phyloP scores from a whole-genome alignment of 2,888 invertebrate species.

The Nemoura dubitans region DNA sequence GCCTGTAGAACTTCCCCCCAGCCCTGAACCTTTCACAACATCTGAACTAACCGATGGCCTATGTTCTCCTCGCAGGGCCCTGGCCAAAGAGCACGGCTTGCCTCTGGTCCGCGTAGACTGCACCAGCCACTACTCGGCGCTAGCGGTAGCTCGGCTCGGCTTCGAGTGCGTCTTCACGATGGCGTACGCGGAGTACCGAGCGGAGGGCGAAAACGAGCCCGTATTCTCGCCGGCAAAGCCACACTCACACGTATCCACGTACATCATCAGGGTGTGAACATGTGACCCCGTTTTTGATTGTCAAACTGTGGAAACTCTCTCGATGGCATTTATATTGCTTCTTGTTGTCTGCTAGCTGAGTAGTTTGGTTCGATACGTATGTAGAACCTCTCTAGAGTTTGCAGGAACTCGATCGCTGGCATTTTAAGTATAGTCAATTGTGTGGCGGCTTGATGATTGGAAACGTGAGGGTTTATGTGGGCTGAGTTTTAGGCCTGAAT shows the following conservation, averaged over 20 bases:
- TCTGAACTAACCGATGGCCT: not conserved
- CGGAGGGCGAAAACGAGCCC: slow-evolving; percentile 67
- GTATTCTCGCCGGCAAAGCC: slow-evolving; percentile 74
- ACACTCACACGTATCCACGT: slow-evolving; percentile 68
- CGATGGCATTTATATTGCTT: too few relatives aligned
- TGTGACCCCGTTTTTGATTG: slow-evolving; percentile 34
- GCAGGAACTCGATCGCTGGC: too few relatives aligned
- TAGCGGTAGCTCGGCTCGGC: slow-evolving; percentile 74
- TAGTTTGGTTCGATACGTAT: too few relatives aligned
- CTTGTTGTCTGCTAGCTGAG: too few relatives aligned
- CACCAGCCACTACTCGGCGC: slow-evolving; percentile 79
- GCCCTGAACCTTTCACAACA: too few relatives aligned
- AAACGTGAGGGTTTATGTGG: too few relatives aligned
- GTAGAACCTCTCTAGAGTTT: too few relatives aligned
- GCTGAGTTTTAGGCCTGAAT: too few relatives aligned
- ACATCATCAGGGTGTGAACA: slow-evolving; percentile 62
- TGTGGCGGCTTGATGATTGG: too few relatives aligned
- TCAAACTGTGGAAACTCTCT: too few relatives aligned
- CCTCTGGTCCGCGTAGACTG: slow-evolving; percentile 76
- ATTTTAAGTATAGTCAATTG: too few relatives aligned
- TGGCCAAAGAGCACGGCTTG: slow-evolving; percentile 64
- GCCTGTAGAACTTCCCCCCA: too few relatives aligned
- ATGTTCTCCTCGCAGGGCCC: slow-evolving; percentile 64
- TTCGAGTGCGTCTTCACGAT: slow-evolving; percentile 74
- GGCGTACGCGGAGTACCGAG: slow-evolving; percentile 71